Evolutionary conservation across 2,888 invertebrate species (phyloP), one percentile per base, ranked within the genome.

Genomic region (Fragum sueziense): DNA sequence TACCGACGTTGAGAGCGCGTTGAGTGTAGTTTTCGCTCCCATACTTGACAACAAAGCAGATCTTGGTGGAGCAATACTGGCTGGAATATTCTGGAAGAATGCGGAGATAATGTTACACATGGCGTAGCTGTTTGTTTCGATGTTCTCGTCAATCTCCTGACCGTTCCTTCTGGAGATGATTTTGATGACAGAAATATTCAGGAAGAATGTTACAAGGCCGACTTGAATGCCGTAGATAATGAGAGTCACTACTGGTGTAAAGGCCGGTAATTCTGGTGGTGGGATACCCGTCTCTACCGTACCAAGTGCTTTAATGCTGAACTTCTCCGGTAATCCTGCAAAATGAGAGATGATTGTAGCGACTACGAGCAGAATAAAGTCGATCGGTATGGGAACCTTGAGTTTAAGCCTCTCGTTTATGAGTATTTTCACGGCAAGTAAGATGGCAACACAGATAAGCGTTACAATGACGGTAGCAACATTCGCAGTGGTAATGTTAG

Each of bases 391-490:
- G 7, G 91, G 90, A 17, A 90, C 77, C 75, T 83, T 87, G 41
- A 89, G 76, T 72, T 85, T 85, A 62, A 86, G 88, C 27, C 85
- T 73, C 76, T 89, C 87, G 76, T 91, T 91, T 25, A 91, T 79
- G 22, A 80, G 74, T 72, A 94, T 93, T 74, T 90, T 90, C 29
- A 92, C 91, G 34, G 96, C 86, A 0, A 95, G 93, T 41, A 97
- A 94, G 70, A 95, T 89, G 27, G 95, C 86, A 68, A 96, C 95
- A 1, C 96, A 95, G 57, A 96, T 93, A 25, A 94, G 84, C 0
- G 97, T 96, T 65, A 96, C 95, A 33, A 95, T 91, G 33, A 96
- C 92, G 0, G 97, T 96, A 0, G 95, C 94, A 85, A 94, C 91
- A 92, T 97, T 97, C 9, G 95, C 93, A 25, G 94, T 88, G 2